phyloP scores from a whole-genome alignment of 2,797 vertebrate species.

The Epinephelus malabaricus region DNA sequence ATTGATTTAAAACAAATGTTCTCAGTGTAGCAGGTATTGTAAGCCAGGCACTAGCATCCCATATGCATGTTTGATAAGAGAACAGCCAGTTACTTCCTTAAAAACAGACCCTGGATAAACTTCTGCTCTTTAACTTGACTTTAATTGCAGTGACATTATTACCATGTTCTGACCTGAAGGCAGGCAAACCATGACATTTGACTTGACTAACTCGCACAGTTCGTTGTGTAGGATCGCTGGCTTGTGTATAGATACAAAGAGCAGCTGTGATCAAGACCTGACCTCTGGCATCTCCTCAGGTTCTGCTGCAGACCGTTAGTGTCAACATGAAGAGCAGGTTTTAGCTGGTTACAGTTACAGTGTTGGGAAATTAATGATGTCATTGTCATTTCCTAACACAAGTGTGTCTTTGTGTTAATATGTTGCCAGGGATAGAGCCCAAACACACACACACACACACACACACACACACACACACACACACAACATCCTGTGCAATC shows the following conservation, averaged over 20 bases:
- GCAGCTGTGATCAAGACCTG: neutral
- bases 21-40: neutral
- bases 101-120: neutral
- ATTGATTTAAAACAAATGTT: too few species aligned
- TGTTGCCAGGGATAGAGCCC: neutral
- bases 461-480: constrained; percentile 5
- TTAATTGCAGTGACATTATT: neutral
- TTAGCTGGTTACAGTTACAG: neutral
- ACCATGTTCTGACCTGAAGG: neutral
- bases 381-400: constrained; percentile 9
- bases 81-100: neutral
- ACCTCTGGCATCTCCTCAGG: neutral
- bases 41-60: neutral
- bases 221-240: neutral
- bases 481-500: constrained; percentile 8
- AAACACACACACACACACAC: neutral
- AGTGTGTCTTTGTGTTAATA: neutral
- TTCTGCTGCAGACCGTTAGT: neutral
- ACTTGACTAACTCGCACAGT: neutral
- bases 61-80: neutral
- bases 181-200: neutral
- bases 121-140: constrained; percentile 1
- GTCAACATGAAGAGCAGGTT: neutral
- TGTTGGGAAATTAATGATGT: constrained; percentile 10
- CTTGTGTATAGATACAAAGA: neutral